Evolutionary conservation across 2,797 vertebrate species (phyloP).

Genomic region (Pempheris klunzingeri): DNA sequence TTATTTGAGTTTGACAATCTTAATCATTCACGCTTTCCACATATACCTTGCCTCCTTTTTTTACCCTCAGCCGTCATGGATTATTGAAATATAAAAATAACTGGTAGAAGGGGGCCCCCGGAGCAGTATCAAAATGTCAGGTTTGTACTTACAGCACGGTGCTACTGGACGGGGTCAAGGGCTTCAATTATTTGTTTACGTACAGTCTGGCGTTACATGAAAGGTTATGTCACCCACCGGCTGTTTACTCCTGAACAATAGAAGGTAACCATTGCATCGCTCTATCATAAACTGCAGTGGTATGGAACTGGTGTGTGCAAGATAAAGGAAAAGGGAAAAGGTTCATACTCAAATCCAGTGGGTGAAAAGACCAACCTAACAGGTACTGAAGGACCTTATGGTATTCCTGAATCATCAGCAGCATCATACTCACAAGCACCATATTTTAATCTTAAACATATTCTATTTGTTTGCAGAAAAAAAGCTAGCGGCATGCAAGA

Average conservation of each 20-base stretch:
- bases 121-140: constrained; percentile 99
- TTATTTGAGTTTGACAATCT: constrained; percentile 99
- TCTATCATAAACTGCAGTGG: constrained; percentile 87
- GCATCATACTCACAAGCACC: constrained; percentile 5
- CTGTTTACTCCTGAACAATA: constrained; percentile 93
- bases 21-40: constrained; percentile 98
- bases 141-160: constrained; percentile 99
- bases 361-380: constrained; percentile 16
- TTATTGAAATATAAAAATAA: constrained; percentile 99
- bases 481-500: constrained; percentile 21
- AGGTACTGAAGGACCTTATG: neutral
- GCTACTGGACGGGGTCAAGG: constrained; percentile 98
- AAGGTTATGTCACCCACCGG: constrained; percentile 98
- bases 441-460: constrained; percentile 25
- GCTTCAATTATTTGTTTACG: constrained; percentile 99
- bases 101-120: constrained; percentile 91
- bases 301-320: constrained; percentile 67
- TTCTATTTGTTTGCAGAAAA: constrained; percentile 7
- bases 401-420: constrained; percentile 6
- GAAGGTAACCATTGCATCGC: constrained; percentile 90
- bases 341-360: constrained; percentile 16
- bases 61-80: constrained; percentile 91
- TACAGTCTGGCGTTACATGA: constrained; percentile 93
- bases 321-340: neutral
- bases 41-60: constrained; percentile 88